Evolutionary conservation across 1,140 invertebrate genomes (phyloP).

Genomic region (Drosophila prosaltans): DNA sequence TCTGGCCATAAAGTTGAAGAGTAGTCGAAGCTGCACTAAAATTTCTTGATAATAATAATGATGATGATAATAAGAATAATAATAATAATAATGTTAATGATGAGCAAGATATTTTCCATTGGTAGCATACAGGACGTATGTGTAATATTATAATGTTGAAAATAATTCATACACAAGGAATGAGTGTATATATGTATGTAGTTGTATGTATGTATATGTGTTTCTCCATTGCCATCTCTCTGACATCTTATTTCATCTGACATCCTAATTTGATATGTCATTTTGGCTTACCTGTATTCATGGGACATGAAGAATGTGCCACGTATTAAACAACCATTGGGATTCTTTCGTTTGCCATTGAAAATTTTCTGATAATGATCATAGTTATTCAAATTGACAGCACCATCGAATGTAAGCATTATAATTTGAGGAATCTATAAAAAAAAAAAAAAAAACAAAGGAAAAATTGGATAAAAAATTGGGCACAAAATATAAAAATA

Average conservation of each 20-base stretch:
- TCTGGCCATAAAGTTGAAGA: slow-evolving; percentile 32
- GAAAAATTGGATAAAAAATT: neutral
- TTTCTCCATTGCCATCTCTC: neutral
- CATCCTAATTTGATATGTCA: slow-evolving; percentile 28
- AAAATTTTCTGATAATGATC: slow-evolving; percentile 95
- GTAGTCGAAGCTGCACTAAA: slow-evolving; percentile 9
- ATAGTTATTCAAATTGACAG: slow-evolving; percentile 95
- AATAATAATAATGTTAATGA: slow-evolving; percentile 16
- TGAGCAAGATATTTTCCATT: slow-evolving; percentile 9
- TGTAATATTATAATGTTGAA: slow-evolving; percentile 70
- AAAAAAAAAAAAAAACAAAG: slow-evolving; percentile 37
- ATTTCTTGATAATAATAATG: slow-evolving; percentile 18
- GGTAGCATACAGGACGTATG: slow-evolving; percentile 50
- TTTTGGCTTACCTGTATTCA: slow-evolving; percentile 89
- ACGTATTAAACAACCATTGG: slow-evolving; percentile 94
- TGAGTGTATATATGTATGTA: neutral
- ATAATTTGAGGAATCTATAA: slow-evolving; percentile 96
- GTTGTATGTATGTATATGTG: neutral
- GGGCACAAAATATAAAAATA: too few species aligned
- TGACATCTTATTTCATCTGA: slow-evolving; percentile 20
- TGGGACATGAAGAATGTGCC: slow-evolving; percentile 98
- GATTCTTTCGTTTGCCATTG: slow-evolving; percentile 90
- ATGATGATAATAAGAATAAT: neutral
- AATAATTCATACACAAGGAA: slow-evolving; percentile 52
- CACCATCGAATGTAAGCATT: slow-evolving; percentile 95